Evolutionary conservation across 2,797 vertebrate species (phyloP).

Genomic region (Sternarchorhynchus goeldii): DNA sequence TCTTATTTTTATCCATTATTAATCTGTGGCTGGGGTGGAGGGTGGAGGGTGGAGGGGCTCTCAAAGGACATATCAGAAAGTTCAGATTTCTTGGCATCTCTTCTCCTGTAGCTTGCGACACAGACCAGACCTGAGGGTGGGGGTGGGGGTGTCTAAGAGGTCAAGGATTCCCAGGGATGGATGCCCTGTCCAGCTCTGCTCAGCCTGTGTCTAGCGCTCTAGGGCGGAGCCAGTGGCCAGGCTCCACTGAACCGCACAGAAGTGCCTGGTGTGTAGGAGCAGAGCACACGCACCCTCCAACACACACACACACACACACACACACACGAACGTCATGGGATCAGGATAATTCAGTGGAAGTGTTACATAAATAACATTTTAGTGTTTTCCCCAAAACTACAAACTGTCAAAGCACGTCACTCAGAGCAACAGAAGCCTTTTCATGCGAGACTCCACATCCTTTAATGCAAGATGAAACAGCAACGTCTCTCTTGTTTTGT

Average conservation of each 20-base stretch:
- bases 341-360: background rate
- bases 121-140: conserved; percentile 8
- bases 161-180: no score
- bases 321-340: conserved; percentile 7
- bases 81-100: conserved; percentile 57
- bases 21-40: conserved; percentile 59
- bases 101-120: conserved; percentile 29
- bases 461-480: no score
- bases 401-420: no score
- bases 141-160: conserved; percentile 5
- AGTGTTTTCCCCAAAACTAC: no score
- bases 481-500: no score
- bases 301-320: background rate
- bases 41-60: conserved; percentile 57
- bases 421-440: no score
- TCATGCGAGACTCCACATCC: no score
- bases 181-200: no score
- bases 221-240: no score
- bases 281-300: background rate
- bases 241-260: no score
- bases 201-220: no score
- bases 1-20: conserved; percentile 66
- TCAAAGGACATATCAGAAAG: conserved; percentile 55
- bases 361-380: background rate
- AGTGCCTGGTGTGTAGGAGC: background rate